Evolutionary conservation across 2,113 vertebrate species (phyloP).

Genomic region (Dendropsophus ebraccatus): DNA sequence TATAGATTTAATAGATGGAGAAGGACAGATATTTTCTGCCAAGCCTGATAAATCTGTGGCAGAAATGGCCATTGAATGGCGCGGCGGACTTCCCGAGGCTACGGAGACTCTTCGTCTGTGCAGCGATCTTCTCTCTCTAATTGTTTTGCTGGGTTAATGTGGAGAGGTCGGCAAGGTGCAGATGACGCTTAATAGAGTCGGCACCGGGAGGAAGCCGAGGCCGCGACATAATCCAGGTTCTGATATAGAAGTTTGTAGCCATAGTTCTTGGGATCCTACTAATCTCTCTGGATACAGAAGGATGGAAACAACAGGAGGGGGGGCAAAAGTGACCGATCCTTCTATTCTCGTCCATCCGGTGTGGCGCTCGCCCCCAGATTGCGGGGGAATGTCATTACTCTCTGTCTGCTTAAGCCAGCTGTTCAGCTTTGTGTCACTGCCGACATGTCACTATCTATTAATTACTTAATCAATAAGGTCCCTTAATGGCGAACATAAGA

Average conservation of each 20-base stretch:
- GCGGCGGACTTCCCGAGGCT: neutral
- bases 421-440: slow-evolving; percentile 43
- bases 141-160: neutral
- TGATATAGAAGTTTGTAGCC: neutral
- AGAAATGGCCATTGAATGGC: neutral
- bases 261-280: neutral
- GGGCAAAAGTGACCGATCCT: neutral
- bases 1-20: no score
- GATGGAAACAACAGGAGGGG: neutral
- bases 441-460: slow-evolving; percentile 58
- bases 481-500: slow-evolving; percentile 51
- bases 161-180: neutral
- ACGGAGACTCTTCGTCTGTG: neutral
- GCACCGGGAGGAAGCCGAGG: neutral
- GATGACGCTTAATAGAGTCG: neutral
- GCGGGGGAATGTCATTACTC: slow-evolving; percentile 47
- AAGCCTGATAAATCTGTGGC: neutral
- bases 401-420: slow-evolving; percentile 55
- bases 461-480: slow-evolving; percentile 60
- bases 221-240: neutral
- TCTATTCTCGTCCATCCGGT: slow-evolving; percentile 20
- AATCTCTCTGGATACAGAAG: neutral
- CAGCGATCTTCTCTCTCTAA: neutral
- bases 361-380: slow-evolving; percentile 2
- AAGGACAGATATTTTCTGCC: no score